Percentiles rank a stretch among this genome's conserved stretches.
Conservation (phyloP, 2,797 vertebrate genomes). For the Psittacula derbiana region DNA sequence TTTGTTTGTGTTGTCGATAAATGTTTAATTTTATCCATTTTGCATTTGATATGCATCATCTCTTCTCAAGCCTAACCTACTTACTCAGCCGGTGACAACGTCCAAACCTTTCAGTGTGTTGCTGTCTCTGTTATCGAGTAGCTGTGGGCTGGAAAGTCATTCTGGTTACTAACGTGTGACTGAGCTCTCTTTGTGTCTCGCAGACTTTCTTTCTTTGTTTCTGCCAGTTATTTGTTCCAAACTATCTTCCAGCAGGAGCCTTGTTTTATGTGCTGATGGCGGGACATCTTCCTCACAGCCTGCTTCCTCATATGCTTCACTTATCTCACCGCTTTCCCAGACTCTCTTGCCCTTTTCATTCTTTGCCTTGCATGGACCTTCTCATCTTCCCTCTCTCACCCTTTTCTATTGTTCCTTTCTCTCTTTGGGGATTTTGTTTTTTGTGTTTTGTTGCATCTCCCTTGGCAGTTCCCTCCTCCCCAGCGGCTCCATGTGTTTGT, state of each 20-base stretch:
- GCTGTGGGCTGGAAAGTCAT: not conserved
- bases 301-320: not conserved
- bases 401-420: not conserved
- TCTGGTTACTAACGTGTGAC: not conserved
- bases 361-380: not conserved
- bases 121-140: not conserved
- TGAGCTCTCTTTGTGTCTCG: not conserved
- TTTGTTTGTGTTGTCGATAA: not conserved
- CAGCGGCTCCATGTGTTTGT: not conserved
- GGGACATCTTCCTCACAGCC: not conserved
- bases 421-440: not conserved
- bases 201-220: not conserved
- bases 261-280: not conserved
- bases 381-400: not conserved
- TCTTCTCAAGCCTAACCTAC: not conserved
- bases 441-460: not conserved
- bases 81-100: not conserved
- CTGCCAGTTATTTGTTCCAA: not conserved
- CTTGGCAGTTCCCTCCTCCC: not conserved
- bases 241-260: not conserved
- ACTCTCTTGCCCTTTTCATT: not conserved
- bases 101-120: not conserved
- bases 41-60: not conserved
- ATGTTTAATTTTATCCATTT: not conserved
- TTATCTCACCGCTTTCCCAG: not conserved